These are phyloP conservation scores for Doryteuthis pealeii DNA, from an alignment of 1,140 invertebrate genomes.

Conservation along the genomic window DNA sequence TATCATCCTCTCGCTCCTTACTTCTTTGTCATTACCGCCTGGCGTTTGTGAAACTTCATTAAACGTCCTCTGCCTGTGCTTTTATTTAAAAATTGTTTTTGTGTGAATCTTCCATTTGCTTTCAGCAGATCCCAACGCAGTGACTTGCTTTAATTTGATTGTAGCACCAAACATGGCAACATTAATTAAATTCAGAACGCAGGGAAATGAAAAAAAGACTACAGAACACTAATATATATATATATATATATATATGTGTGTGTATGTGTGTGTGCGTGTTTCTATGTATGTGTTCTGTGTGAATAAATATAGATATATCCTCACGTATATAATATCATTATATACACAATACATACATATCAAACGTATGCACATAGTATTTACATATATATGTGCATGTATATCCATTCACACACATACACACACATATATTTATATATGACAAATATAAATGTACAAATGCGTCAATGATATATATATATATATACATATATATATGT, in stretches of 20 bases:
- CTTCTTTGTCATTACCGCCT: no score
- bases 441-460: background rate
- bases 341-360: background rate
- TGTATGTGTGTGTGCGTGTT: background rate
- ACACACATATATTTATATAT: slow-evolving; percentile 1
- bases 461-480: background rate
- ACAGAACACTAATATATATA: background rate
- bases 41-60: no score
- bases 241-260: background rate
- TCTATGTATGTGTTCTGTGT: background rate
- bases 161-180: no score
- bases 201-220: no score
- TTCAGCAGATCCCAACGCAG: no score
- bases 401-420: background rate
- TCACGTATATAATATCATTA: no score
- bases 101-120: no score
- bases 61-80: no score
- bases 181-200: no score
- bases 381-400: background rate
- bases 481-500: background rate
- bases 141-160: no score
- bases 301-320: background rate
- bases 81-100: no score
- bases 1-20: no score
- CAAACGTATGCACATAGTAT: background rate